A percentile compares a stretch with the other conserved stretches of the same genome.
Evolutionary conservation across 2,797 vertebrate genomes (phyloP).

Genomic region (Propithecus perrieri): DNA sequence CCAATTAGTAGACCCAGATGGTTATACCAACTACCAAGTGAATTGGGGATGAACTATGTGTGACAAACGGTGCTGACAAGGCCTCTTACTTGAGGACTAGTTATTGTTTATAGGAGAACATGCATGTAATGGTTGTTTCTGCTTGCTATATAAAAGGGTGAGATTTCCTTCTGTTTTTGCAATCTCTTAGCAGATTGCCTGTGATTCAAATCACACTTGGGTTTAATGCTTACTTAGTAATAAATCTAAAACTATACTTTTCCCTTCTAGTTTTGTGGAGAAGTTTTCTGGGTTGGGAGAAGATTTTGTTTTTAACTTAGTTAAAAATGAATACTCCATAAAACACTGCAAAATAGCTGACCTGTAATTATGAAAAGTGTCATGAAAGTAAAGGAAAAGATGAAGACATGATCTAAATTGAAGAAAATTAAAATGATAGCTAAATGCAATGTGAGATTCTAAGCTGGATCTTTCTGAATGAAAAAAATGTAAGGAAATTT

Average conservation of each 20-base stretch:
- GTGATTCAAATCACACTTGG: background rate
- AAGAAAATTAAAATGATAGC: background rate
- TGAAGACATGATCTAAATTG: background rate
- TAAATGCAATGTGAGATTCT: background rate
- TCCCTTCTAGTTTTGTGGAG: background rate
- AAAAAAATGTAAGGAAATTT: background rate
- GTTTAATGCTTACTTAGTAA: background rate
- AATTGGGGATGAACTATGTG: background rate
- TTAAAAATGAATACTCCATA: background rate
- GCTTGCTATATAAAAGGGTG: background rate
- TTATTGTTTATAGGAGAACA: background rate
- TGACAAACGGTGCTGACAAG: background rate
- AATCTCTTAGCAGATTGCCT: background rate
- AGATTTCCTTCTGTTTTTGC: background rate
- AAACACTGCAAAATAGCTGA: background rate
- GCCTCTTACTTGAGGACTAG: background rate
- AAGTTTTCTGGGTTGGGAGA: background rate
- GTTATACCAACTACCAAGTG: background rate
- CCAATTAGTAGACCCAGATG: background rate
- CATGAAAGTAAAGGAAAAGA: background rate
- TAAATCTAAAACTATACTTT: background rate
- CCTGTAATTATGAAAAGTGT: background rate
- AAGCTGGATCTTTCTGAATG: background rate
- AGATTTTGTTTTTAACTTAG: background rate
- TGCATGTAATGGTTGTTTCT: fast-evolving